Evolutionary conservation across 2,888 invertebrate species (phyloP), one percentile per base, ranked within the genome.

Genomic region (Drosophila histrio): DNA sequence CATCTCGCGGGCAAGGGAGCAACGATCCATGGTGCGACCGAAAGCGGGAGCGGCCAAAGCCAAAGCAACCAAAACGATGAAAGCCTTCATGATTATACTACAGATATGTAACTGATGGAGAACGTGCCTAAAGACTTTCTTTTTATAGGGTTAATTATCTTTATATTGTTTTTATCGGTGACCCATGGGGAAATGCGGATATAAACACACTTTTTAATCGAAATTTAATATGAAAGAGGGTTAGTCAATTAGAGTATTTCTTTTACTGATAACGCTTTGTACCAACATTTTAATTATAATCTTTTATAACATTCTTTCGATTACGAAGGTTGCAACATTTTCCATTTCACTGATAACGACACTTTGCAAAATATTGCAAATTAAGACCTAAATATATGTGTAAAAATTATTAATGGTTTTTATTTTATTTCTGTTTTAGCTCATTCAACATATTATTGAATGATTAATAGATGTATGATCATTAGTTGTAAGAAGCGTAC

Each of bases 1-100:
- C 87, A 90, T 77, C 59, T 86, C 87, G 2, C 61, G 54, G 19
- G 86, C 87, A 72, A 90, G 46, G 24, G 83, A 77, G 73, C 90
- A 90, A 13, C 87, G 81, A 44, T 57, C 4, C 67, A 67, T 77
- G 52, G 71, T 71, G 69, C 73, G 80, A 28, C 74, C 86, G 1
- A 77, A 43, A 28, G 86, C 77, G 2, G 86, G 76, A 8, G 82
- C 79, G 39, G 72, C 77, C 28, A 81, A 41, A 41, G 81, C 78
- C 82, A 78, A n/a, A 36, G 71, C 78, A 57, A 79, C 2, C 17
- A 84, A 13, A 63, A 68, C 64, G 15, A 79, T 49, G 66, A 81
- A 66, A 3, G 52, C 62, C 66, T 81, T 81, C 81, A 81, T 81
- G 58, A 44, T 13, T 43, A 52, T 8, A 21, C 38, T 17, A 36